Percentiles rank a stretch among this genome's conserved stretches.
phyloP scores from a whole-genome alignment of 2,888 invertebrate species.

The Odontomyia ornata region DNA sequence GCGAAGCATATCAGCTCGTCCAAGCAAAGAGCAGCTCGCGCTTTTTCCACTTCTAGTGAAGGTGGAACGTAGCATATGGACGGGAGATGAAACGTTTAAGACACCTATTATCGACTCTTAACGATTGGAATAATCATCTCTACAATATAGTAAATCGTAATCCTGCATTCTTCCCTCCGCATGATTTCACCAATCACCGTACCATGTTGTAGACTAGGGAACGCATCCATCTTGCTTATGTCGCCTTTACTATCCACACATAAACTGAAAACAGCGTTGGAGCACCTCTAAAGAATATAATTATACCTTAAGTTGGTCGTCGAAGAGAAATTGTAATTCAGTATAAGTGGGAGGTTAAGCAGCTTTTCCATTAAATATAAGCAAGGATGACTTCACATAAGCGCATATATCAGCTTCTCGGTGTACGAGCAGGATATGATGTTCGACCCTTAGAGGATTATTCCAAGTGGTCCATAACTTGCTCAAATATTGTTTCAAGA shows the following conservation, averaged over 20 bases:
- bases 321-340: slow-evolving; percentile 37
- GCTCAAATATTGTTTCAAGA: slow-evolving; percentile 40
- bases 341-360: slow-evolving; percentile 36
- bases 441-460: slow-evolving; percentile 31
- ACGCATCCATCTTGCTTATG: background rate
- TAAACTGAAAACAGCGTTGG: background rate
- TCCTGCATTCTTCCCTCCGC: too few species aligned
- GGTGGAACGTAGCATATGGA: background rate
- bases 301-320: slow-evolving; percentile 29
- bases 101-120: too few species aligned
- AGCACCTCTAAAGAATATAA: slow-evolving; percentile 17
- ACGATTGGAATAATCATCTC: background rate
- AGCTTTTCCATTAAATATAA: slow-evolving; percentile 36
- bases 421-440: background rate
- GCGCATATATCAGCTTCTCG: slow-evolving; percentile 29
- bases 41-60: background rate
- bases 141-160: background rate
- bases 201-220: background rate
- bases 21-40: background rate
- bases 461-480: slow-evolving; percentile 44
- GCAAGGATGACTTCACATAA: slow-evolving; percentile 26
- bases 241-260: background rate
- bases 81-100: background rate
- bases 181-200: background rate
- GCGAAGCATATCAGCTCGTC: too few species aligned